A percentile compares a stretch with the other conserved stretches of the same genome.
Conservation (phyloP, 2,888 invertebrate species). For the Metellina segmentata region DNA sequence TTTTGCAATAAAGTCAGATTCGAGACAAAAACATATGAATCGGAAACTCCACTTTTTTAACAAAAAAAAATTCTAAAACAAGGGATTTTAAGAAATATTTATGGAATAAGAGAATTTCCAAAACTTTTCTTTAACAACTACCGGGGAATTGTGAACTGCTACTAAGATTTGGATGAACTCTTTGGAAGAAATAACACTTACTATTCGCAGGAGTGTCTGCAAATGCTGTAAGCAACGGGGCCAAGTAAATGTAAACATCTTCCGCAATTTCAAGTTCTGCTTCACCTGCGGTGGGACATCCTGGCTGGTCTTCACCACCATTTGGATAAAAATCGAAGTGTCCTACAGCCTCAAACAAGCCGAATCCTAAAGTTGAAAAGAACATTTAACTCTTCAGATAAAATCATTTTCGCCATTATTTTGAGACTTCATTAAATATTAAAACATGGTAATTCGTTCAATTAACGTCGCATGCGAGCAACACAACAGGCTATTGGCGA, state of each 20-base stretch:
- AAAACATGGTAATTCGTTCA: background rate
- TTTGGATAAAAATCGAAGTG: constrained; percentile 96
- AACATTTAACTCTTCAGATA: too few species aligned
- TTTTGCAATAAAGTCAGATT: too few species aligned
- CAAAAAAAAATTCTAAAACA: too few species aligned
- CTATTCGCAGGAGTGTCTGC: background rate
- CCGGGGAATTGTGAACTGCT: too few species aligned
- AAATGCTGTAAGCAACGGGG: background rate
- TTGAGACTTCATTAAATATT: background rate
- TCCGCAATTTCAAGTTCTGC: background rate
- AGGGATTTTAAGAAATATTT: too few species aligned
- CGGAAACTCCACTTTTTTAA: too few species aligned
- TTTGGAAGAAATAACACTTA: background rate
- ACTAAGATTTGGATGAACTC: too few species aligned
- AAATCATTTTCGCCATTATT: too few species aligned
- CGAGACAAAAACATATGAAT: too few species aligned
- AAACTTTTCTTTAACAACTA: too few species aligned
- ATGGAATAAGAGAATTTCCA: too few species aligned
- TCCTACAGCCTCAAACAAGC: constrained; percentile 89
- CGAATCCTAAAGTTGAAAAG: constrained; percentile 82
- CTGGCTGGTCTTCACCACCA: constrained; percentile 90
- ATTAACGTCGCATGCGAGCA: background rate
- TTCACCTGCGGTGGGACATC: constrained; percentile 83
- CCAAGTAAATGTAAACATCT: background rate
- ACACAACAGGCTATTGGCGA: background rate